phyloP scores from a whole-genome alignment of 53 echinoderm and acorn worm species.

The Echinometra lucunter region DNA sequence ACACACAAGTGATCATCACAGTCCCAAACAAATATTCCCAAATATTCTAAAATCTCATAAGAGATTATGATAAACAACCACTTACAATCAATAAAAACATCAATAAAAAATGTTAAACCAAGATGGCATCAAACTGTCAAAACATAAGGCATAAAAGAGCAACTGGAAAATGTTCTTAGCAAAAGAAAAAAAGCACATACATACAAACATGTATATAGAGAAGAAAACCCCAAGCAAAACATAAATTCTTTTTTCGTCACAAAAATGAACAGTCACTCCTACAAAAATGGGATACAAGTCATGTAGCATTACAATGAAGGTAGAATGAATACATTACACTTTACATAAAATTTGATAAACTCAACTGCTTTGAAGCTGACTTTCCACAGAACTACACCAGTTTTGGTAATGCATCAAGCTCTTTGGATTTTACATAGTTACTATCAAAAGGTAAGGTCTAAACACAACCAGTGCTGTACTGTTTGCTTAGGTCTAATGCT shows the following conservation, averaged over 20 bases:
- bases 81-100: neutral
- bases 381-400: neutral
- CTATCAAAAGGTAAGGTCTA: neutral
- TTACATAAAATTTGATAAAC: neutral
- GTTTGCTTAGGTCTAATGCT: neutral
- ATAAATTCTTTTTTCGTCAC: conserved; percentile 25
- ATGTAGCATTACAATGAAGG: neutral
- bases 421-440: neutral
- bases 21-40: neutral
- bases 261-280: neutral
- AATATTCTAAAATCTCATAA: neutral
- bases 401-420: neutral
- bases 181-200: neutral
- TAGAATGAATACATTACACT: conserved; percentile 1
- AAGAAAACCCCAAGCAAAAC: neutral
- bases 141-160: conserved; percentile 17
- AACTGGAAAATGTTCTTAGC: neutral
- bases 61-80: neutral
- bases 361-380: neutral
- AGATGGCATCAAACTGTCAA: neutral
- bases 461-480: neutral
- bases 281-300: neutral
- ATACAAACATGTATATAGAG: neutral
- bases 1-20: neutral
- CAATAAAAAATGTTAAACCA: neutral